Conservation (phyloP, 2,797 vertebrate species). For the Muscicapa striata region DNA sequence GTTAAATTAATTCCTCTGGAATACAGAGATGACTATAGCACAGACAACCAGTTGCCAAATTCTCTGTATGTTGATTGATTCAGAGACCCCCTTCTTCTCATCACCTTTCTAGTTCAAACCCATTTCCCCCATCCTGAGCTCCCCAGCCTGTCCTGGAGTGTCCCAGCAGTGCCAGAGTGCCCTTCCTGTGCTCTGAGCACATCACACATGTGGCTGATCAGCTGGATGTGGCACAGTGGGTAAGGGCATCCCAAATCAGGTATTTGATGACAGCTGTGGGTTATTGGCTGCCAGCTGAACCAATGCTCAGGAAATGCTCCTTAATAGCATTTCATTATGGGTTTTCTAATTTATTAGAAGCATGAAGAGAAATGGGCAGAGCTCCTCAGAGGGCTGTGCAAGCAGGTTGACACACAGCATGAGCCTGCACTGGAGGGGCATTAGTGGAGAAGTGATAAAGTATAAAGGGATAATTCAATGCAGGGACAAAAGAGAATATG, state of each 20-base stretch:
- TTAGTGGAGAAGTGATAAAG: background rate
- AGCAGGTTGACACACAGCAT: background rate
- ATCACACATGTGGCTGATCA: background rate
- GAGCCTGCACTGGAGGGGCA: background rate
- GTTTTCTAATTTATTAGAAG: slow-evolving; percentile 20
- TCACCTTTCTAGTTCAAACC: background rate
- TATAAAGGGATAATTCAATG: background rate
- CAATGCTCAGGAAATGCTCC: background rate
- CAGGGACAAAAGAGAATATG: background rate
- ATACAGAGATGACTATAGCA: background rate
- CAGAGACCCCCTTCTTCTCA: background rate
- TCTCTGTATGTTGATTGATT: background rate
- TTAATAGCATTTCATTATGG: slow-evolving; percentile 22
- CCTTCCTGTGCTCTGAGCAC: background rate
- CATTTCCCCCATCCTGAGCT: background rate
- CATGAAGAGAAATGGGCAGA: background rate
- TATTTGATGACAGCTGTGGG: background rate
- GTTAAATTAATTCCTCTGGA: background rate
- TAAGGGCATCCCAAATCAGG: background rate
- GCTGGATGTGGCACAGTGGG: fast-evolving
- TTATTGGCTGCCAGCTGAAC: background rate
- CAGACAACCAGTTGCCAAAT: background rate
- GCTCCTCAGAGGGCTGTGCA: background rate
- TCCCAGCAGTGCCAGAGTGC: background rate
- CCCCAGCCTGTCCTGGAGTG: background rate